Base-by-base conservation (phyloP, 2,797 vertebrate species). In the Coluber constrictor region DNA sequence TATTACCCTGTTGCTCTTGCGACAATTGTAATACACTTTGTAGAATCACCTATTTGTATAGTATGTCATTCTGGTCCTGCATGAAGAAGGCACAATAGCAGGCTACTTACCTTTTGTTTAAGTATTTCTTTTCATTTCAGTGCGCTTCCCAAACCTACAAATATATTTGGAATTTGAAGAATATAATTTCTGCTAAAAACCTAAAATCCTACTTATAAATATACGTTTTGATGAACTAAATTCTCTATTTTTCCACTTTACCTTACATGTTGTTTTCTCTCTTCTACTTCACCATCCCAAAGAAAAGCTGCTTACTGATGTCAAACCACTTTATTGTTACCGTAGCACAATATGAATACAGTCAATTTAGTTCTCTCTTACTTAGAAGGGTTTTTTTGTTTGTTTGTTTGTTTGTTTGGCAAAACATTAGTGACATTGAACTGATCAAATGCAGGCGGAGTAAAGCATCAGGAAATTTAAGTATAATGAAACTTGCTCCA, bases 71-170 rank as follows among this genome's bases (percentile, higher is more conserved):
- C 94, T 94, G 94, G 94, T 94, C 88, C 95, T 94, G 95, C 94
- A 96, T 96, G 91, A 93, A 91, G 95, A 94, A 96, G 95, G 96
- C 96, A 97, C 96, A 96, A 96, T 90, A 93, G 4, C 37, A 66
- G 54, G 95, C 94, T 96, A 95, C 94, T 63, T 91, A 93, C 91
- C 95, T 94, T 94, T 97, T 94, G 93, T 95, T 96, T 94, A 95
- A 96, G 89, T 94, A 96, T 86, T 94, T 83, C 92, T 95, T 97
- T 83, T 94, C 92, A 94, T 94, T 96, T 97, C 93, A 88, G 93
- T 61, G 93, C 47, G 74, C 74, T 47, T 47, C 37, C 18, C 37
- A 83, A 43, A 95, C 94, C 95, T 95, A 79, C 27, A 47, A 86
- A 60, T 55, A 74, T 27, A 83, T 57, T 92, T 16, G 32, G 15